phyloP scores from a whole-genome alignment of 1,140 invertebrate genomes.

The Acromyrmex heyeri region DNA sequence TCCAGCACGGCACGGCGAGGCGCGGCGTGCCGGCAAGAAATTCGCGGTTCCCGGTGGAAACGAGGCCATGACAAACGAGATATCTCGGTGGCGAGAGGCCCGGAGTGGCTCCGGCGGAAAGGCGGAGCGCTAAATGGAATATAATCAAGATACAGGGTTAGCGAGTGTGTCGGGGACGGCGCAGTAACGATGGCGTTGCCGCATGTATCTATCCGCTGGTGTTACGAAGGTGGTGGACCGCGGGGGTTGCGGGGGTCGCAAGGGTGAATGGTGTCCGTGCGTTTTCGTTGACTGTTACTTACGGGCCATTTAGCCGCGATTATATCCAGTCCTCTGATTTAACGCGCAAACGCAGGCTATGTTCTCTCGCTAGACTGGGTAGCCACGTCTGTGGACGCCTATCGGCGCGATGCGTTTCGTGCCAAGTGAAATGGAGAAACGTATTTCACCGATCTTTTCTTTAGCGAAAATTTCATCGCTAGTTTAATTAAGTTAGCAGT shows the following conservation, averaged over 20 bases:
- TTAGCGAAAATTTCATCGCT: constrained; percentile 58
- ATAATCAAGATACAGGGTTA: constrained; percentile 77
- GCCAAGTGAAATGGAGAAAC: constrained; percentile 15
- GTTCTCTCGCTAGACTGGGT: constrained; percentile 30
- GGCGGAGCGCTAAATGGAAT: constrained; percentile 74
- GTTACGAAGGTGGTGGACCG: constrained; percentile 56
- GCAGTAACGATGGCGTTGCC: constrained; percentile 42
- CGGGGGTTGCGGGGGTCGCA: constrained; percentile 1
- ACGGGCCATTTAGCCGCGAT: constrained; percentile 78
- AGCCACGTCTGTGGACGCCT: constrained; percentile 3
- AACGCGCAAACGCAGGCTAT: constrained; percentile 60
- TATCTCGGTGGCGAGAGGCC: constrained; percentile 63
- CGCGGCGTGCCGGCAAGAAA: constrained; percentile 63
- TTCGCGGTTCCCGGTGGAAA: constrained; percentile 68
- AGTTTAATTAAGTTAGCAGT: constrained; percentile 45
- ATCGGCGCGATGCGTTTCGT: constrained; percentile 18
- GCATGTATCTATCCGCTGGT: constrained; percentile 66
- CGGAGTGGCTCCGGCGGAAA: constrained; percentile 60
- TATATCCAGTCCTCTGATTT: constrained; percentile 74
- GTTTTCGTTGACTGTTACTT: constrained; percentile 76
- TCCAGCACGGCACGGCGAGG: constrained; percentile 2
- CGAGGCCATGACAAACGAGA: constrained; percentile 71
- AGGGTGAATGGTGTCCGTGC: constrained; percentile 61
- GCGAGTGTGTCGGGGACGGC: constrained; percentile 44
- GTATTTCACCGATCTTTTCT: constrained; percentile 46